Base-by-base conservation (phyloP, 2,888 invertebrate genomes). In the Nemotelus nigrinus region DNA sequence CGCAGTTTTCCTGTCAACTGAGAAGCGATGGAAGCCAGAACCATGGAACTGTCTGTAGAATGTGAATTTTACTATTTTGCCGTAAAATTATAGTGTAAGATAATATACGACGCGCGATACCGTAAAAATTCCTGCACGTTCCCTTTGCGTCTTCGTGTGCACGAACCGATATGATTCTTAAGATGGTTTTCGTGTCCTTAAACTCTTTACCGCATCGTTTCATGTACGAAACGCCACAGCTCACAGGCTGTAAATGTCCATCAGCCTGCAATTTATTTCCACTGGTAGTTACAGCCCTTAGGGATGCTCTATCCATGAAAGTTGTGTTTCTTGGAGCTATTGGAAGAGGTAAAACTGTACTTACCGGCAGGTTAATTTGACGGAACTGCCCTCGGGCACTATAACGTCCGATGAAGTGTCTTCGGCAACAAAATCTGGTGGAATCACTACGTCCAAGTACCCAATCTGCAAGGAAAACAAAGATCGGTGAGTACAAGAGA, bases 331-430 rank as follows among this genome's bases (percentile, higher is more conserved):
- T 57, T 25, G 57, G 8, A 25, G 57, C 53, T 1, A 57, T 57
- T 57, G 57, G 3, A 57, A 3, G 10, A 7, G 43, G 72, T 48
- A 58, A 55, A 72, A 53, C 41, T 45, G 43, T 79, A 85, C 86
- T 83, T 84, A 87, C 87, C 87, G 88, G 84, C 93, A 93, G 58
- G 90, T 90, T 77, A 93, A 87, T 81, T 89, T 90, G 8, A 91
- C 92, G 0, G 90, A 90, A 55, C 93, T 93, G 76, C 96, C 96
- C 89, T 96, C 96, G 45, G 93, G 92, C 48, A 96, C 94, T 90
- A 94, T 94, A 10, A 96, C 90, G 85, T 97, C 96, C 0, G 96
- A 93, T n/a, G 95, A 95, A 45, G 95, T 96, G 84, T 95, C 95
- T 84, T 94, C 94, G 39, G 92, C 85, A 80, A 96, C 91, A 83